Base-by-base conservation (phyloP, 2,113 vertebrate genomes). In the Nothocercus julius region DNA sequence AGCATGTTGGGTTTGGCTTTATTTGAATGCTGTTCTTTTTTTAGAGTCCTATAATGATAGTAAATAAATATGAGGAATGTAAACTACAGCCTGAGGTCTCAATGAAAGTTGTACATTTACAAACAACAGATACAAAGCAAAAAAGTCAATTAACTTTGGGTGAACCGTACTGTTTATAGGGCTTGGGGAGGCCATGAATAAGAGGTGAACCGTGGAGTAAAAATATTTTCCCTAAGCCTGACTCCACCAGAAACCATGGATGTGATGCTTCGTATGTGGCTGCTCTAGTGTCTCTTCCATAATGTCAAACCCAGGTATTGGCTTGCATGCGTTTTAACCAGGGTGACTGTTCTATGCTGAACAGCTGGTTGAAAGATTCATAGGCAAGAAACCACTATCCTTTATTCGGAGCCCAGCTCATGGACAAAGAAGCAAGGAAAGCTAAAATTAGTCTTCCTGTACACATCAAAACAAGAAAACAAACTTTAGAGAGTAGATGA, bases 381-480 rank as follows among this genome's bases (percentile, higher is more conserved):
- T 24, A 85, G 78, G 27, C 45, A 74, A 80, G 27, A 85, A 89
- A 82, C 22, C 3, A 0, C 61, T 77, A 21, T 40, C 72, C 80
- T 87, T 84, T 90, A 58, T 87, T 87, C 85, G 51, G n/a, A 85
- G 13, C 12, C 11, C 7, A 89, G 20, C 85, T 22, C 5, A 5
- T 56, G 49, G 67, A 69, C 36, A 77, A 59, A 53, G 17, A 77
- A 91, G 42, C 21, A 70, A 82, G 28, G 20, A 95, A 80, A 96
- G 59, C 75, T 92, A 87, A 85, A 94, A 94, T 92, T 91, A 91
- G 28, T 22, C 19, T 93, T 93, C 81, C 69, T 85, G 77, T 36
- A 59, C 49, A 49, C 80, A 67, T 85, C 59, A 91, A 80, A 95
- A 93, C 87, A 97, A 92, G 93, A 92, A 92, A 92, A 85, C 36